Base-by-base conservation (phyloP, 2,888 invertebrate genomes). In the Troilus luridus region DNA sequence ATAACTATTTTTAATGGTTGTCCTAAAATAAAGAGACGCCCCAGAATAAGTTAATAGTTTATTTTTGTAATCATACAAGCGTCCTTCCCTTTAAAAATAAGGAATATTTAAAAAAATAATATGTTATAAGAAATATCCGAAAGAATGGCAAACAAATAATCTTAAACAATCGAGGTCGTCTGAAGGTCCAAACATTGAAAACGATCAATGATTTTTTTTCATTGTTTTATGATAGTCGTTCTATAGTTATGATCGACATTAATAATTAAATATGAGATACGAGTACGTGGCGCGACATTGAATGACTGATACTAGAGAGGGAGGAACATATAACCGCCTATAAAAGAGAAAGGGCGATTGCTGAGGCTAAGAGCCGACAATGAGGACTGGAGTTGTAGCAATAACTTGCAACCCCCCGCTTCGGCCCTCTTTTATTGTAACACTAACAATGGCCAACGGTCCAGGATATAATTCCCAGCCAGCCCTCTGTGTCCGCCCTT, bases 381-480 rank as follows among this genome's bases (percentile, higher is more conserved):
- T 56, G 85, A 56, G n/a, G 21, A 12, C 72, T 81, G 56, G n/a
- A 85, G 85, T 85, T 85, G 85, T 85, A 56, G 85, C 85, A 85
- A 85, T 85, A 85, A 85, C 85, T 85, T 85, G 72, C 72, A 77
- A 24, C 72, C 72, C 7, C 27, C 27, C 72, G 54, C 56, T 12
- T 11, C 54, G 56, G 54, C 11, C 56, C 85, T 58, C 85, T 85
- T 85, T 85, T 85, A 85, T 85, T 85, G 85, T 85, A 85, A 56
- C 56, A 7, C 85, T 85, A 85, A 85, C 85, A 85, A 85, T 85
- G 85, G 85, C 56, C 72, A n/a, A 19, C 85, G 85, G 85, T 56
- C 56, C 56, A 56, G 85, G 56, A 41, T 85, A 85, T 85, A 85
- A 85, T 85, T 85, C 85, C 85, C 14, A 7, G 3, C 27, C 21